Conservation (phyloP, 2,888 invertebrate species). For the Drosophila neutralis region DNA sequence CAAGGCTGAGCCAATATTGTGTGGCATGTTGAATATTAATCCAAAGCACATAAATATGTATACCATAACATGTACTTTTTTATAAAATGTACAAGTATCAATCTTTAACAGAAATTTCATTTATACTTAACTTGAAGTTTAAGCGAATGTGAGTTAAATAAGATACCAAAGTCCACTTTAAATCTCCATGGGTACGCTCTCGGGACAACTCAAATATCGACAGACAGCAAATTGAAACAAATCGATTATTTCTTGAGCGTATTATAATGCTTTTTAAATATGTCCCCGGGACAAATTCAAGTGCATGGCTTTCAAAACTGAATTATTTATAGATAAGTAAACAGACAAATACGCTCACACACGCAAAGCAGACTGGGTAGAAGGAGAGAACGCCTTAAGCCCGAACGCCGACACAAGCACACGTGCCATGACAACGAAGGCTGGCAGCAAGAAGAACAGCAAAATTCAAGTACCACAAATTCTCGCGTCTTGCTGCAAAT, state of each 20-base stretch:
- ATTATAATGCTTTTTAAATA: slow-evolving; percentile 33
- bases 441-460: slow-evolving; percentile 29
- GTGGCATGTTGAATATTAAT: neutral
- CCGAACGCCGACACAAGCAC: slow-evolving; percentile 51
- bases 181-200: neutral
- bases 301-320: slow-evolving; percentile 37
- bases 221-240: slow-evolving; percentile 12
- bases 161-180: neutral
- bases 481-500: slow-evolving; percentile 20
- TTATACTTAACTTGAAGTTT: neutral
- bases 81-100: neutral
- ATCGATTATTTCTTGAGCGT: slow-evolving; percentile 3
- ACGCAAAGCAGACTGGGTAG: slow-evolving; percentile 3
- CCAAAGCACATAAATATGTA: neutral
- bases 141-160: slow-evolving; percentile 9
- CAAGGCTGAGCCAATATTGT: slow-evolving; percentile 22
- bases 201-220: slow-evolving; percentile 3
- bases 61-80: neutral
- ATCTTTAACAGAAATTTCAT: neutral
- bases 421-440: slow-evolving; percentile 43
- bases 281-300: slow-evolving; percentile 26
- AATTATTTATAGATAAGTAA: slow-evolving; percentile 34
- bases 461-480: slow-evolving; percentile 21
- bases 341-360: slow-evolving; percentile 9
- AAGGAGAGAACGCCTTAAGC: slow-evolving; percentile 36